A percentile compares a stretch with the other conserved stretches of the same genome.
phyloP scores from a whole-genome alignment of 2,888 invertebrate genomes.

The Drosophila merina region DNA sequence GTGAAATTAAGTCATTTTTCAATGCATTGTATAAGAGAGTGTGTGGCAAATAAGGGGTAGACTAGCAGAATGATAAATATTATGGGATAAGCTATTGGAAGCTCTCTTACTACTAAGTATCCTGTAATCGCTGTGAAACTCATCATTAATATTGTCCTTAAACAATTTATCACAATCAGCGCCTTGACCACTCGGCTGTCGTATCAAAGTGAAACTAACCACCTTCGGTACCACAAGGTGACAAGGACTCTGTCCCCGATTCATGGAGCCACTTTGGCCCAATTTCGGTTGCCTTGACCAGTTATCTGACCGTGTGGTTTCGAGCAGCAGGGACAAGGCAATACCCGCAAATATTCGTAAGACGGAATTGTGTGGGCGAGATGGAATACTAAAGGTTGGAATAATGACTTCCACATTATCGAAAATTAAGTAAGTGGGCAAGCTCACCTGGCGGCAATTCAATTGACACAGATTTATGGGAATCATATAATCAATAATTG shows the following conservation, averaged over 20 bases:
- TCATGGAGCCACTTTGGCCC: constrained; percentile 40
- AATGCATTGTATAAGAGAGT: constrained; percentile 41
- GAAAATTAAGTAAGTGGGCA: constrained; percentile 20
- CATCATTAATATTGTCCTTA: constrained; percentile 13
- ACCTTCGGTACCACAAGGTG: constrained; percentile 17
- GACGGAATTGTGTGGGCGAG: constrained; percentile 27
- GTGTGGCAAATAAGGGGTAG: constrained; percentile 62
- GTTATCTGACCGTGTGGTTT: constrained; percentile 19
- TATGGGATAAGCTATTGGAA: not conserved
- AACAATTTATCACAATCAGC: constrained; percentile 12
- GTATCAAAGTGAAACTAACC: constrained; percentile 26
- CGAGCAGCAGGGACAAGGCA: constrained; percentile 14
- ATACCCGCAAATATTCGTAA: constrained; percentile 32
- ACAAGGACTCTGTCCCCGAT: constrained; percentile 9
- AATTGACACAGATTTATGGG: constrained; percentile 53
- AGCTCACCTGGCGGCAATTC: constrained; percentile 27
- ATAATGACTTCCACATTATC: constrained; percentile 13
- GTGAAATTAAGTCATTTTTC: constrained; percentile 72
- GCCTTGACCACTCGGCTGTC: constrained; percentile 6
- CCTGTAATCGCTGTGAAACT: constrained; percentile 24
- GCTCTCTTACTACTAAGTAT: not conserved
- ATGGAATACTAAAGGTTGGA: constrained; percentile 7
- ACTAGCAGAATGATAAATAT: constrained; percentile 26
- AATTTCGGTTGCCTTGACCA: constrained; percentile 30
- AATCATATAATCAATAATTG: constrained; percentile 57